Base-by-base conservation (phyloP, 2,113 vertebrate genomes). In the Leiothrix lutea region DNA sequence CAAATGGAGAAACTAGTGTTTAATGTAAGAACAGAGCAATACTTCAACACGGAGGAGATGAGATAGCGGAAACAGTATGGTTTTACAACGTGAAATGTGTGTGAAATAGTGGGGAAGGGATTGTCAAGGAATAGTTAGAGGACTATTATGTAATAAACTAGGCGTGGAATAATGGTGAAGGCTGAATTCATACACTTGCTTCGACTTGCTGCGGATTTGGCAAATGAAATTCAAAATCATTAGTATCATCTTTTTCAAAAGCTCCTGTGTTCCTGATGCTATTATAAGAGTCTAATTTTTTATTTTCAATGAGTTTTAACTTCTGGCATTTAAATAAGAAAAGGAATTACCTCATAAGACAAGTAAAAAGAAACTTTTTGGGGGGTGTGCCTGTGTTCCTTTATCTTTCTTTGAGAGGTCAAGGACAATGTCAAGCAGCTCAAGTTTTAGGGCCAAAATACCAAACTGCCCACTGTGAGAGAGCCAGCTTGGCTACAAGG, bases 101-200 rank as follows among this genome's bases (percentile, higher is more conserved):
- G n/a, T 65, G 62, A 69, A 90, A 60, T 82, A 79, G 51, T n/a
- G 57, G 48, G 12, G 29, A 75, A 71, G 31, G 25, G 35, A 38
- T 75, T 67, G 42, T 51, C 61, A 78, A 64, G 58, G 42, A 85
- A 65, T 72, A 82, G 19, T 74, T 78, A 23, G 11, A 69, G 58
- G 54, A 15, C 33, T 60, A 26, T 82, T 90, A 35, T 64, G n/a
- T 72, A 74, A 82, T 72, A 90, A 94, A 93, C 36, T 64, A 82
- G 58, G 40, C 0, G 0, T 40, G 77, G 38, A 87, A 48, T 69
- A 72, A 56, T 44, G 35, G 36, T 75, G 44, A 82, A 69, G 58
- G 24, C 44, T 36, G 40, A 78, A 62, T 61, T 85, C 5, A 5
- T 82, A 17, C 14, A 26, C 35, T 93, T 93, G 8, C 10, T 90